Conservation (phyloP, 2,888 invertebrate genomes). For the Anaspis maculata region DNA sequence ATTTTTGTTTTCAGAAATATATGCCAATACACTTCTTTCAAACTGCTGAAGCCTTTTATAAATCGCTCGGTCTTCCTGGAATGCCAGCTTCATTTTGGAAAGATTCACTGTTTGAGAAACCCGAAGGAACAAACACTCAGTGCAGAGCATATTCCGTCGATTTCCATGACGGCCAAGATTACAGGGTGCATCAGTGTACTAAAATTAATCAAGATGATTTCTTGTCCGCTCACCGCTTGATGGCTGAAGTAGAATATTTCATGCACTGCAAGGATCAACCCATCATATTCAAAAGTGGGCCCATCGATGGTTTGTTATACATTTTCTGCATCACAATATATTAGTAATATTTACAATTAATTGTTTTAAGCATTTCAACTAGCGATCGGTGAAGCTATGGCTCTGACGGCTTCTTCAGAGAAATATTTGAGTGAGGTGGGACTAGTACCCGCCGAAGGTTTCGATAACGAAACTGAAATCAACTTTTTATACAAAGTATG, state of each 20-base stretch:
- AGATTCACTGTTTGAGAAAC: slow-evolving; percentile 75
- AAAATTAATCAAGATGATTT: slow-evolving; percentile 56
- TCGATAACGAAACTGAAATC: no score
- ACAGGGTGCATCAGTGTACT: slow-evolving; percentile 71
- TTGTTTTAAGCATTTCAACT: no score
- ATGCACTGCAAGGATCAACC: slow-evolving; percentile 68
- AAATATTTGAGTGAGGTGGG: no score
- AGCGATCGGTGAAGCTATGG: no score
- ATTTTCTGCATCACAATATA: no score
- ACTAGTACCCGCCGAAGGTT: no score
- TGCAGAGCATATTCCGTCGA: slow-evolving; percentile 91
- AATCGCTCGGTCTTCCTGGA: slow-evolving; percentile 68
- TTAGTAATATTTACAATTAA: no score
- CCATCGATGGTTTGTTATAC: no score
- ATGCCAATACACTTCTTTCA: slow-evolving; percentile 72
- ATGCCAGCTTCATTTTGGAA: slow-evolving; percentile 81
- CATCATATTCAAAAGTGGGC: slow-evolving; percentile 61
- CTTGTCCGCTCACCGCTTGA: slow-evolving; percentile 67
- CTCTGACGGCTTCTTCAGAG: no score
- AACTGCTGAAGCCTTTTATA: slow-evolving; percentile 79
- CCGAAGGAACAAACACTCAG: slow-evolving; percentile 59
- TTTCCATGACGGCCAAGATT: slow-evolving; percentile 73
- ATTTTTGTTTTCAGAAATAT: no score
- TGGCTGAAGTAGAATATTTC: slow-evolving; percentile 75
- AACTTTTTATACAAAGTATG: no score